Conservation (phyloP, 92 coral and sea anemone species). For the Siderastrea radians region DNA sequence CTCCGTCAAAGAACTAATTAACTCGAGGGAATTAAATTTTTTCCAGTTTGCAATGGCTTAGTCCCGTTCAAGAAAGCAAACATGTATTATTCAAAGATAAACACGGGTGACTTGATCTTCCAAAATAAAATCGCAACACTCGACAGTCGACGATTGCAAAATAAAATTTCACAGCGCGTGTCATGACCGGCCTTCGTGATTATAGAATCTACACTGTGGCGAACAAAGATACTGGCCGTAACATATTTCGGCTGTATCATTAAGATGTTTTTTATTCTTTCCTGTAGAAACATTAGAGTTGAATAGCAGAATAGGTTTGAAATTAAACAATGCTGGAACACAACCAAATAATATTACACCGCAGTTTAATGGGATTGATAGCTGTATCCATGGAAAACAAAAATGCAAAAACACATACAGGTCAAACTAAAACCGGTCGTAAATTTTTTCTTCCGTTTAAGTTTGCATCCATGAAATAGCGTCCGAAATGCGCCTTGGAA, state of each 20-base stretch:
- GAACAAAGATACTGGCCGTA: constrained; percentile 15
- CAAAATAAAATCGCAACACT: constrained; percentile 14
- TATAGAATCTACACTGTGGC: constrained; percentile 16
- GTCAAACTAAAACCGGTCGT: not conserved
- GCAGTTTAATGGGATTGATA: not conserved
- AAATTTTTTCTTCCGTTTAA: not conserved
- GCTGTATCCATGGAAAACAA: constrained; percentile 40
- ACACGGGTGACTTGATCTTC: constrained; percentile 22
- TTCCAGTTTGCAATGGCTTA: not conserved
- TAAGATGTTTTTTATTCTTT: not conserved
- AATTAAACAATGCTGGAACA: constrained; percentile 75
- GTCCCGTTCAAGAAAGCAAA: constrained; percentile 5
- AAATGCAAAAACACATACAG: not conserved
- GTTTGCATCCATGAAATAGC: constrained; percentile 9
- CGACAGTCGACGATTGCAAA: constrained; percentile 7
- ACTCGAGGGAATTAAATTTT: constrained; percentile 5
- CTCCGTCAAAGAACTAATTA: constrained; percentile 2
- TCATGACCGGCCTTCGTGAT: constrained; percentile 31
- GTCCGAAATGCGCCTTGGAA: not conserved
- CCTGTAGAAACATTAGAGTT: not conserved
- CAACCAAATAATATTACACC: constrained; percentile 61
- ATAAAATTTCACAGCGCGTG: constrained; percentile 43
- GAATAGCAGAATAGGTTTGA: constrained; percentile 8
- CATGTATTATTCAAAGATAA: constrained; percentile 15
- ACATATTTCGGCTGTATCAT: constrained; percentile 22